A percentile compares a stretch with the other conserved stretches of the same genome.
These are phyloP conservation scores for Lophotriccus pileatus DNA, from an alignment of 2,797 vertebrate genomes.

Conservation along the genomic window DNA sequence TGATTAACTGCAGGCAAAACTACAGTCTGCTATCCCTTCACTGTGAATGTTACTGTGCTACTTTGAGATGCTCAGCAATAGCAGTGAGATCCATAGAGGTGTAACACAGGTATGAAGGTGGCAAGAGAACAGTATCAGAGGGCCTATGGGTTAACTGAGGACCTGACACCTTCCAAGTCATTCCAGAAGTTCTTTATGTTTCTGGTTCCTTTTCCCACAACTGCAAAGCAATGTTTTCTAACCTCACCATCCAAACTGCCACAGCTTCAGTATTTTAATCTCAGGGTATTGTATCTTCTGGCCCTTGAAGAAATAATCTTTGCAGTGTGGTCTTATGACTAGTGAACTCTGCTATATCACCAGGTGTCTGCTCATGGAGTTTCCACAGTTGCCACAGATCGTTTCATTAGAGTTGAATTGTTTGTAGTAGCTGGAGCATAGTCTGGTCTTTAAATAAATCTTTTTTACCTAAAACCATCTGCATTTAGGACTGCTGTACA, in stretches of 20 bases:
- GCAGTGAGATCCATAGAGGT: neutral
- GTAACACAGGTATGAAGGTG: neutral
- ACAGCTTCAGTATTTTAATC: neutral
- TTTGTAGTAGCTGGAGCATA: neutral
- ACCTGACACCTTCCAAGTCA: neutral
- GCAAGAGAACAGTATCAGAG: neutral
- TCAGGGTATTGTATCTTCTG: neutral
- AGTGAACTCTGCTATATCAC: neutral
- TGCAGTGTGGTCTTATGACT: neutral
- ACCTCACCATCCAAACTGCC: neutral
- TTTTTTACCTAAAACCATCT: neutral
- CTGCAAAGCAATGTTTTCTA: neutral
- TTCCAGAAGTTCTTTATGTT: neutral
- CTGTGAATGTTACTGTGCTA: neutral
- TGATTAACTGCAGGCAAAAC: neutral
- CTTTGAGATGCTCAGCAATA: neutral
- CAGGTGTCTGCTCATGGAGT: neutral
- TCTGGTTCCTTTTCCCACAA: neutral
- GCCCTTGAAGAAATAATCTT: neutral
- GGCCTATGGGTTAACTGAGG: neutral
- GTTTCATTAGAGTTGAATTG: neutral
- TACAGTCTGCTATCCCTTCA: neutral
- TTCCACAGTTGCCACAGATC: neutral
- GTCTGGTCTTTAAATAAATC: neutral
- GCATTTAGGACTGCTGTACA: neutral